These are phyloP conservation scores for Meteorus cinctellus DNA, from an alignment of 2,888 invertebrate species.

Conservation along the genomic window DNA sequence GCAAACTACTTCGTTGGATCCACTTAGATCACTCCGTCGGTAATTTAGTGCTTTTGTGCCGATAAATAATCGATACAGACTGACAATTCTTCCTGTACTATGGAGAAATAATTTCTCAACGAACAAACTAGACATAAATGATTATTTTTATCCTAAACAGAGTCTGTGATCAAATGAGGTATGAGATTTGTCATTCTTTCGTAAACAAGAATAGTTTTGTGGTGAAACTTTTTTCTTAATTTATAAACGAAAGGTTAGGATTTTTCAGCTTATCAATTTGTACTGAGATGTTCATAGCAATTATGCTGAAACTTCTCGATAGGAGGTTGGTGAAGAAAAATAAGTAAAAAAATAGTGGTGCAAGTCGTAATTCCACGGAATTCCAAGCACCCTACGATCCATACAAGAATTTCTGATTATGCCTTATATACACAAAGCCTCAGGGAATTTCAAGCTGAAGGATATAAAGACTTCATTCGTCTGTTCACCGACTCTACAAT, in stretches of 20 bases:
- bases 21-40: background rate
- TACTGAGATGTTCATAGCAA: background rate
- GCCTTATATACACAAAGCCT: slow-evolving; percentile 35
- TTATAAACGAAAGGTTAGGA: no score
- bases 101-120: no score
- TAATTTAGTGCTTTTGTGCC: background rate
- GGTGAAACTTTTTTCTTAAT: no score
- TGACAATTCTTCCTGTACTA: background rate
- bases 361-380: slow-evolving; percentile 45
- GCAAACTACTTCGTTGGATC: background rate
- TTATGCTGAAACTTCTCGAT: background rate
- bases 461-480: slow-evolving; percentile 17
- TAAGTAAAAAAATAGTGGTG: slow-evolving; percentile 36
- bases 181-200: no score
- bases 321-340: background rate
- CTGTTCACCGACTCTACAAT: background rate
- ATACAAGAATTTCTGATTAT: slow-evolving; percentile 54
- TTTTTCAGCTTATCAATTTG: background rate
- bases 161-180: no score
- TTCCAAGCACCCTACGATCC: slow-evolving; percentile 48
- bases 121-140: background rate
- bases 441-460: slow-evolving; percentile 37
- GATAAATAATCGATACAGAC: background rate
- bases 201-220: no score
- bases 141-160: background rate